Evolutionary conservation across 2,888 invertebrate species (phyloP).

Genomic region (Caenorhabditis uteleia): DNA sequence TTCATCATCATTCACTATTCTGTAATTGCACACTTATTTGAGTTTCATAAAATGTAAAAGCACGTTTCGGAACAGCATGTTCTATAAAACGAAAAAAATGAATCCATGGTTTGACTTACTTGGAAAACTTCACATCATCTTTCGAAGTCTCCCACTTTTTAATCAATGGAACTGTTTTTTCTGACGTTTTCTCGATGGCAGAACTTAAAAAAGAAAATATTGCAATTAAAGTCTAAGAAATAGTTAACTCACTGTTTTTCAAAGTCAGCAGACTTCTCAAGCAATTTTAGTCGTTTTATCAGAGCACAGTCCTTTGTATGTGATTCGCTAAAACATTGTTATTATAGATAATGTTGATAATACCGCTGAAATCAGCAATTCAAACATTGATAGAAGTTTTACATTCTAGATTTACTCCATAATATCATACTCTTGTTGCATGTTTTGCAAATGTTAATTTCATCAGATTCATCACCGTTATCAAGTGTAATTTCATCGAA

Average conservation of each 20-base stretch:
- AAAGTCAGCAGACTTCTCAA: no score
- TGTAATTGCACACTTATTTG: background rate
- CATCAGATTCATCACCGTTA: constrained; percentile 6
- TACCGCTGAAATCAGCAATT: no score
- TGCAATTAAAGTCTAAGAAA: no score
- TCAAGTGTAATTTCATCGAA: constrained; percentile 21
- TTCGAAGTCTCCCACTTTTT: constrained; percentile 21
- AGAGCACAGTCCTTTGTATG: background rate
- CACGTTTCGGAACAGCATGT: background rate
- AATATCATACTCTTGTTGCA: constrained; percentile 20
- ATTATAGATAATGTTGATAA: no score
- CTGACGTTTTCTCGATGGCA: no score
- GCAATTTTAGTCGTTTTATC: no score
- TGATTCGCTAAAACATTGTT: background rate
- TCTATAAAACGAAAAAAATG: background rate
- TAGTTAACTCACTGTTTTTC: no score
- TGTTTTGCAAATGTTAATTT: constrained; percentile 5
- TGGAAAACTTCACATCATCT: constrained; percentile 27
- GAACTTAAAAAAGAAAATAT: no score
- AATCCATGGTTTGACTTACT: no score
- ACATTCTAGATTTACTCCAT: constrained; percentile 18
- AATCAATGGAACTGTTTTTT: no score
- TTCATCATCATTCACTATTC: constrained; percentile 31
- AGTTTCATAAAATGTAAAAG: background rate
- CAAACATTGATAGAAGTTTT: no score